Evolutionary conservation across 64 coral and sea anemone genomes (phyloP).

Genomic region (Montipora foliosa): DNA sequence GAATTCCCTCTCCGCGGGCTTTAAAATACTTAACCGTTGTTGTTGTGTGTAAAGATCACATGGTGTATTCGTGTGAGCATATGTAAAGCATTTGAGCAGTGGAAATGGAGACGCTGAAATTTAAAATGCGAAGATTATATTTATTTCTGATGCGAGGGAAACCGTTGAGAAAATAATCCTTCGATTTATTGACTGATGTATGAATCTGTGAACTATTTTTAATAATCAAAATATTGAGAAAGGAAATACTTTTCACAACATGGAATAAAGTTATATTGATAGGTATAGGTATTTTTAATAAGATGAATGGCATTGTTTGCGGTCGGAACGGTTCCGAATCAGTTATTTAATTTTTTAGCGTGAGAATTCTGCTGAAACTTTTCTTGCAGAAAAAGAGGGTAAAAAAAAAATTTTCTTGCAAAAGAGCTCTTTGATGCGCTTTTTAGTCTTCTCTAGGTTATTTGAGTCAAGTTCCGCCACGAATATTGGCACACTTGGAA

Average conservation of each 20-base stretch:
- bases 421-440: too few species aligned
- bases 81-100: not conserved
- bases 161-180: not conserved
- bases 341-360: not conserved
- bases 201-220: slow-evolving; percentile 14
- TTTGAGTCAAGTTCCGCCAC: too few species aligned
- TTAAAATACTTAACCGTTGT: not conserved
- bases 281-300: not conserved
- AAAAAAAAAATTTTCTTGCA: too few species aligned
- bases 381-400: too few species aligned
- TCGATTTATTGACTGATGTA: not conserved
- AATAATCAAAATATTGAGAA: not conserved
- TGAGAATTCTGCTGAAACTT: not conserved
- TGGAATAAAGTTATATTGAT: not conserved
- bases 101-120: not conserved
- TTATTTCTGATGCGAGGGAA: not conserved
- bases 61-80: too few species aligned
- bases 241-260: slow-evolving; percentile 22
- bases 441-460: too few species aligned
- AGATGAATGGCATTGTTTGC: not conserved
- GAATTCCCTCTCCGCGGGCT: too few species aligned
- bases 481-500: too few species aligned
- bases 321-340: not conserved
- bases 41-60: not conserved
- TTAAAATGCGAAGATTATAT: not conserved